Percentiles rank a stretch among this genome's conserved stretches.
Conservation (phyloP, 1,140 invertebrate species). For the Diabrotica virgifera region DNA sequence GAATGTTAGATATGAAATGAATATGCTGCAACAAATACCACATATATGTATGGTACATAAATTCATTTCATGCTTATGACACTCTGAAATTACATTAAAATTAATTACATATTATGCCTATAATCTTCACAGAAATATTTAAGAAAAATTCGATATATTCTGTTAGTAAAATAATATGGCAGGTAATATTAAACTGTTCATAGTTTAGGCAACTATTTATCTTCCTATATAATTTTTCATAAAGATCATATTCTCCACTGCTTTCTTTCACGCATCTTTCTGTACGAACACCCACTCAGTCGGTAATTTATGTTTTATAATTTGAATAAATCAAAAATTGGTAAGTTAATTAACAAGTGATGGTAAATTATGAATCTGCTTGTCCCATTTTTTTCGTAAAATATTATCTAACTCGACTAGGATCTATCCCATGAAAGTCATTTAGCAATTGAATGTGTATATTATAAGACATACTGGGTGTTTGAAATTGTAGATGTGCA, state of each 20-base stretch:
- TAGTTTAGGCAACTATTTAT: constrained; percentile 5
- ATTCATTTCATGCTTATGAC: no score
- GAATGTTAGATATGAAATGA: no score
- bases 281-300: constrained; percentile 19
- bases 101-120: no score
- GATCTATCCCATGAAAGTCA: background rate
- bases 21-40: no score
- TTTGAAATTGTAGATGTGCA: background rate
- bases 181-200: constrained; percentile 6
- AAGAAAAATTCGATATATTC: no score
- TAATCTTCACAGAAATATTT: no score
- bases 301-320: constrained; percentile 21
- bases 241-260: background rate
- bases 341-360: constrained; percentile 23
- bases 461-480: background rate
- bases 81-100: no score
- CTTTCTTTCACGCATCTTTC: constrained; percentile 6
- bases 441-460: constrained; percentile 12
- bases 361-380: constrained; percentile 17
- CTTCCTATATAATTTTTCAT: constrained; percentile 5
- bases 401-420: constrained; percentile 8
- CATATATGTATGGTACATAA: no score
- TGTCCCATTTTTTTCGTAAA: constrained; percentile 17
- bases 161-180: no score
- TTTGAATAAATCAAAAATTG: constrained; percentile 28